phyloP scores from a whole-genome alignment of 2,888 invertebrate species.

The Mechanitis mazaeus region DNA sequence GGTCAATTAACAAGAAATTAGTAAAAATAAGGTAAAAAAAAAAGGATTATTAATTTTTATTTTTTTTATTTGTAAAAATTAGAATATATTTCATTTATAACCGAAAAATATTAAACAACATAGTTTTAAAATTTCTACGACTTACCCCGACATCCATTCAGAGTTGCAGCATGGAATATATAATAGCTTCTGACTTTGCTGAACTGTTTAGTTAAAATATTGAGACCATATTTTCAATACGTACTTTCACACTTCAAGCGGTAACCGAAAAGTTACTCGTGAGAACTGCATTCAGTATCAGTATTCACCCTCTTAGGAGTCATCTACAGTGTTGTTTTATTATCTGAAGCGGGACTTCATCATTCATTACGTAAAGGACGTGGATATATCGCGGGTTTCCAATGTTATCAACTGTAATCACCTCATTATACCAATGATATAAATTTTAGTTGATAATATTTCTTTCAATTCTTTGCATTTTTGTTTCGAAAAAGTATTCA shows the following conservation, averaged over 20 bases:
- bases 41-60: no score
- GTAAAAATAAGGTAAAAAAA: no score
- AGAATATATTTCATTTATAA: no score
- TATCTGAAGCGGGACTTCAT: slow-evolving; percentile 41
- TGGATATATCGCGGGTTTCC: slow-evolving; percentile 43
- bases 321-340: slow-evolving; percentile 52
- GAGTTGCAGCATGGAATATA: no score
- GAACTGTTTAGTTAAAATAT: no score
- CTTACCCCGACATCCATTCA: no score
- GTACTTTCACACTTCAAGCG: slow-evolving; percentile 1
- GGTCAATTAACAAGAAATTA: no score
- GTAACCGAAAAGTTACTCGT: not conserved
- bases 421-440: slow-evolving; percentile 52
- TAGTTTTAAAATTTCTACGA: no score
- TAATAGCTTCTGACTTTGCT: no score
- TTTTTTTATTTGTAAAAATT: no score
- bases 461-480: not conserved
- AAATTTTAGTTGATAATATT: slow-evolving; percentile 35
- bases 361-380: slow-evolving; percentile 51
- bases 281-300: not conserved
- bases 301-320: slow-evolving; percentile 40
- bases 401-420: slow-evolving; percentile 42
- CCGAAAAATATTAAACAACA: no score
- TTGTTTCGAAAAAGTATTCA: not conserved
- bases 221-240: no score